Evolutionary conservation across 1,140 invertebrate genomes (phyloP), one percentile per base, ranked within the genome.

Genomic region (Bombyx mandarina): DNA sequence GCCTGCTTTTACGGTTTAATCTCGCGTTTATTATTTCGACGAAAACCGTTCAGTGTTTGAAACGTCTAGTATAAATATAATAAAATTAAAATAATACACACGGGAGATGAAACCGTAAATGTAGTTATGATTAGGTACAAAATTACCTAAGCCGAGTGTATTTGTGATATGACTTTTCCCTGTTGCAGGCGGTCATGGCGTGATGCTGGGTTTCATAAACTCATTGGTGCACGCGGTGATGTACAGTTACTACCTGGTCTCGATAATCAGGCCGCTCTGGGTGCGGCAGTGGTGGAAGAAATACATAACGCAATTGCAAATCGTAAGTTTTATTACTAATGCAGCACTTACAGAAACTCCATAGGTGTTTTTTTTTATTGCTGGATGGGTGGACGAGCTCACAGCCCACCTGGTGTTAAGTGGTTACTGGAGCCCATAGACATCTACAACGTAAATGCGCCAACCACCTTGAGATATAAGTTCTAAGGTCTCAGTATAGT

Each of bases 281-380:
- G 54, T 89, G 91, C 74, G 92, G 90, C 82, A 94, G 0, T 96
- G 94, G 94, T 97, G 94, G 94, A 96, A 96, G 79, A 94, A 91
- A 69, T 92, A 96, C 69, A 90, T 96, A 45, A 96, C 95, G 0
- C 88, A 90, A n/a, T 69, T 94, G 9, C 95, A 96, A 78, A 89
- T 96, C 54, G 83, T 94, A 70, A 86, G 76, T 69, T 56, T 51
- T 26, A 7, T 35, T 10, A 18, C 12, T 8, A 42, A 51, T 42
- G 8, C 26, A 35, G 4, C 12, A 18, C 12, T 18, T 35, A 35
- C 26, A 5, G 26, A 5, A 35, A 35, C 4, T 35, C 4, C 4
- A 35, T 35, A 35, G 2, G 26, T 5, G 4, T 2, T 3, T 35
- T 35, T 35, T 35, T 35, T 35, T 35, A 18, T 18, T 18, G 12